These are phyloP conservation scores for Catharus fuscescens DNA, from an alignment of 2,113 vertebrate species.

Conservation along the genomic window DNA sequence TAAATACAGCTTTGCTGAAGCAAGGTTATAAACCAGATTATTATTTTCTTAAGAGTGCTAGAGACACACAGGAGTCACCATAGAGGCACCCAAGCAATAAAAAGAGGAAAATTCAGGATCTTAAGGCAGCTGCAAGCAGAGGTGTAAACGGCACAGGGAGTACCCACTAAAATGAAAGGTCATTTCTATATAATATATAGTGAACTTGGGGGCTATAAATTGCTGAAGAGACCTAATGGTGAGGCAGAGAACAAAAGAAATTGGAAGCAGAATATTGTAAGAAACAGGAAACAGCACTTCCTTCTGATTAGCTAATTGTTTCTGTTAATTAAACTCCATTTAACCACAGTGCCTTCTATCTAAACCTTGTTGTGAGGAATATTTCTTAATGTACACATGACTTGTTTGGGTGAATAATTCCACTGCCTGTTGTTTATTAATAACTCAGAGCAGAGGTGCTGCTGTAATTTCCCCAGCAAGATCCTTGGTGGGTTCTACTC, in stretches of 20 bases:
- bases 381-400: background rate
- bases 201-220: background rate
- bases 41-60: background rate
- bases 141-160: background rate
- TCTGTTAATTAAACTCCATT: slow-evolving; percentile 12
- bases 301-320: background rate
- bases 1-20: background rate
- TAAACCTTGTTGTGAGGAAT: background rate
- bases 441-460: background rate
- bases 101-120: background rate
- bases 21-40: background rate
- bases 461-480: background rate
- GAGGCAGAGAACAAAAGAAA: background rate
- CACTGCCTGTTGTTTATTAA: background rate
- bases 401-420: slow-evolving; percentile 6
- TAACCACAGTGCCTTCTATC: background rate
- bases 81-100: background rate
- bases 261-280: background rate
- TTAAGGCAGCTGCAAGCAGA: background rate
- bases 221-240: background rate
- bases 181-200: background rate
- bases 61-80: accelerated
- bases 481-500: background rate
- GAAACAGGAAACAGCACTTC: background rate
- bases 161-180: background rate